Evolutionary conservation across 1,140 invertebrate species (phyloP).

Genomic region (Zaprionus ornatus): DNA sequence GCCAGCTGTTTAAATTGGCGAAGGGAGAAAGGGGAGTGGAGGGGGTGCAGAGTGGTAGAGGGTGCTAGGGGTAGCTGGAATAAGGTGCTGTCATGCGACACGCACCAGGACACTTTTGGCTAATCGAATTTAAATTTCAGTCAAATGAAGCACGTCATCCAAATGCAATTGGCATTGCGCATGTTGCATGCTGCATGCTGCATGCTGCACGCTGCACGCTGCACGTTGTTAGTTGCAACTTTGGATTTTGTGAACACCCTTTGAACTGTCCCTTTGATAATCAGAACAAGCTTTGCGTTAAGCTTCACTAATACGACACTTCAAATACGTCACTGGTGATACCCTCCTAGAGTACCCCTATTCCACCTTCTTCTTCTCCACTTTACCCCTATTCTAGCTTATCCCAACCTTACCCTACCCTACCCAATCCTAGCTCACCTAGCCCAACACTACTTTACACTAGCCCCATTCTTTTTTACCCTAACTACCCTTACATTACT

Average conservation of each 20-base stretch:
- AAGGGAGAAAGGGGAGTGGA: neutral
- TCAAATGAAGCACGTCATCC: slow-evolving; percentile 59
- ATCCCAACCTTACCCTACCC: neutral
- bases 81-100: slow-evolving; percentile 4
- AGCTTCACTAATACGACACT: neutral
- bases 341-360: neutral
- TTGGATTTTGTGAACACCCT: neutral
- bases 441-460: neutral
- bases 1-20: slow-evolving; percentile 21
- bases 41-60: neutral
- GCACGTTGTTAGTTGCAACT: neutral
- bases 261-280: neutral
- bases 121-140: slow-evolving; percentile 71
- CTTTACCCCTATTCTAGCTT: neutral
- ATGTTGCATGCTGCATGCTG: neutral
- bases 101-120: slow-evolving; percentile 49
- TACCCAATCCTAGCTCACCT: neutral
- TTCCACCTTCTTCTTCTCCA: neutral
- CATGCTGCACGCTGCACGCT: neutral
- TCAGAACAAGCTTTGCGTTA: neutral
- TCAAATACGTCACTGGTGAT: neutral
- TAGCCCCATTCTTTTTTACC: neutral
- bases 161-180: slow-evolving; percentile 44
- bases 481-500: neutral
- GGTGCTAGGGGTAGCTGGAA: neutral